These are phyloP conservation scores for Listronotus oregonensis DNA, from an alignment of 1,140 invertebrate species.

Conservation along the genomic window DNA sequence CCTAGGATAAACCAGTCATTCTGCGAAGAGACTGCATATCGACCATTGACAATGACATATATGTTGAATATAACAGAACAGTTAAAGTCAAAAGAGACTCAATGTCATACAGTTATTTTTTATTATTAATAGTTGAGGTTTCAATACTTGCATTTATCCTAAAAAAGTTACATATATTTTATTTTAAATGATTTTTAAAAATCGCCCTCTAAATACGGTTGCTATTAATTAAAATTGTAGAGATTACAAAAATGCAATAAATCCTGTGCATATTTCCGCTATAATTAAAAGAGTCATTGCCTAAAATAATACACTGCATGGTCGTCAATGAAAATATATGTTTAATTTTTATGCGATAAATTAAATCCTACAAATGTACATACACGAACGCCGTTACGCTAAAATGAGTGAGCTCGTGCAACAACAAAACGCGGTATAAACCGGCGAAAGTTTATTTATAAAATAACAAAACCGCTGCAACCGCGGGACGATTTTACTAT, in stretches of 20 bases:
- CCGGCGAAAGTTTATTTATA: constrained; percentile 37
- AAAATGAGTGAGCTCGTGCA: constrained; percentile 2
- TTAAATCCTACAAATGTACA: constrained; percentile 28
- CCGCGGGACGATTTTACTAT: constrained; percentile 30
- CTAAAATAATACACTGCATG: constrained; percentile 19
- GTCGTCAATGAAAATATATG: constrained; percentile 28
- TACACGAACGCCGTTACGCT: constrained; percentile 9
- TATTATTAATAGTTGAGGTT: no score
- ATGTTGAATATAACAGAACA: no score
- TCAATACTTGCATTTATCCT: no score
- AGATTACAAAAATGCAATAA: constrained; percentile 15
- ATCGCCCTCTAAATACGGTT: no score
- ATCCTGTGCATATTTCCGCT: constrained; percentile 11
- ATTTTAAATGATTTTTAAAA: no score
- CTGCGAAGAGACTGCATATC: no score
- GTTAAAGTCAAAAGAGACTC: no score
- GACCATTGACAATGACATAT: no score
- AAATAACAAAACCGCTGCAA: constrained; percentile 31
- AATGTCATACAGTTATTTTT: no score
- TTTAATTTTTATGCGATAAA: constrained; percentile 29
- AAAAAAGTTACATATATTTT: no score
- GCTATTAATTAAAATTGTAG: background rate
- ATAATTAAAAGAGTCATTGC: constrained; percentile 19
- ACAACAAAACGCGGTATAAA: constrained; percentile 12
- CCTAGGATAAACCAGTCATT: no score